Percentiles rank a stretch among this genome's conserved stretches.
phyloP scores from a whole-genome alignment of 2,113 vertebrate genomes.

The Orthochromis indermauri region DNA sequence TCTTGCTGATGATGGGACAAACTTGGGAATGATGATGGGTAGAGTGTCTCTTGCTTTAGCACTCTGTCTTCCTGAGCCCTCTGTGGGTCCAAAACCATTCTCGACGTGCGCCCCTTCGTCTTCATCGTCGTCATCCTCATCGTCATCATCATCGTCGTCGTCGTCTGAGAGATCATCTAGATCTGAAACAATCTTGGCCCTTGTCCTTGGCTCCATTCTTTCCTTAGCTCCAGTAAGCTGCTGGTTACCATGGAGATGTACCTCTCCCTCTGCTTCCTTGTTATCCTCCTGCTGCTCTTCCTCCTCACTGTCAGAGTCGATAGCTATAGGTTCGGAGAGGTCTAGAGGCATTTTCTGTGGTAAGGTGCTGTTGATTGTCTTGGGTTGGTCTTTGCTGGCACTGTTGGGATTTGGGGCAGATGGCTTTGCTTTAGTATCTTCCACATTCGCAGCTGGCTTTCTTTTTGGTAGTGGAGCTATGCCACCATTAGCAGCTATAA shows the following conservation, averaged over 20 bases:
- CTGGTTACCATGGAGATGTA: constrained; percentile 26
- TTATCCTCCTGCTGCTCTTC: constrained; percentile 35
- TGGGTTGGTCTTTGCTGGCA: constrained; percentile 50
- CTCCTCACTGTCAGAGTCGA: constrained; percentile 70
- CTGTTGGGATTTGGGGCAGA: constrained; percentile 11
- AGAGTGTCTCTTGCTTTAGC: constrained; percentile 79
- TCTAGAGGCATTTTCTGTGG: constrained; percentile 49
- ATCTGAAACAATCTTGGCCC: constrained; percentile 32
- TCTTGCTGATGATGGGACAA: constrained; percentile 62
- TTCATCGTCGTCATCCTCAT: constrained; percentile 78
- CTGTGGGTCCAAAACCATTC: constrained; percentile 73
- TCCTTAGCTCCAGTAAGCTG: not conserved
- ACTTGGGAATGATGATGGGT: constrained; percentile 65
- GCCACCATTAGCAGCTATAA: constrained; percentile 30
- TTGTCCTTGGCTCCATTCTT: constrained; percentile 38
- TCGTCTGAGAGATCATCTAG: constrained; percentile 46
- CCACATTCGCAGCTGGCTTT: not conserved
- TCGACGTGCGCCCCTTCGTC: constrained; percentile 55
- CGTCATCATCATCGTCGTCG: constrained; percentile 48
- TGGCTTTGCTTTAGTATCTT: not conserved
- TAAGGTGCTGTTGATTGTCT: constrained; percentile 61
- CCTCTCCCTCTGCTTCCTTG: constrained; percentile 57
- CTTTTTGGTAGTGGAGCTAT: not conserved
- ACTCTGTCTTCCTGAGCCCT: constrained; percentile 67
- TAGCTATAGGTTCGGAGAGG: constrained; percentile 64